Conservation (phyloP, 1,140 invertebrate genomes). For the Hypsibius dujardini region DNA sequence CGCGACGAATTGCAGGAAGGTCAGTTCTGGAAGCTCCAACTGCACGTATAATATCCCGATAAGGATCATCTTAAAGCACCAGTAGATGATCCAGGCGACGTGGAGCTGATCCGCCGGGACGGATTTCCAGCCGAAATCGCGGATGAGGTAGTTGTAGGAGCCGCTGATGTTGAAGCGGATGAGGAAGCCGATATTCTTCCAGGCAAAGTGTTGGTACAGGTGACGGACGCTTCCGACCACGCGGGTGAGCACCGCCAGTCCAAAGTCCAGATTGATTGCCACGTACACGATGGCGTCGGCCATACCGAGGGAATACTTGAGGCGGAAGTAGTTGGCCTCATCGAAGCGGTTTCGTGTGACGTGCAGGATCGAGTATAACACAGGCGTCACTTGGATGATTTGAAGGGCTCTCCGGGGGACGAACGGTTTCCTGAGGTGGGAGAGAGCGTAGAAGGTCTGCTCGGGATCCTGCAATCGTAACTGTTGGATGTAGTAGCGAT, state of each 20-base stretch:
- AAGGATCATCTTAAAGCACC: neutral
- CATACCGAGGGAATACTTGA: constrained; percentile 10
- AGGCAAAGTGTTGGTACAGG: neutral
- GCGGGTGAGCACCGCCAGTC: neutral
- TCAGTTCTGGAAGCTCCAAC: neutral
- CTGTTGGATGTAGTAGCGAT: constrained; percentile 8
- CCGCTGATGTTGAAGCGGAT: constrained; percentile 8
- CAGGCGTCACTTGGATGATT: neutral
- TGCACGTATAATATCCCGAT: neutral
- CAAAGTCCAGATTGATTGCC: constrained; percentile 8
- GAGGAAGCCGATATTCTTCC: constrained; percentile 3
- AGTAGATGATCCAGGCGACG: neutral
- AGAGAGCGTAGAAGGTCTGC: neutral
- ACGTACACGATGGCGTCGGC: constrained; percentile 9
- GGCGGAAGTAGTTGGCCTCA: constrained; percentile 7
- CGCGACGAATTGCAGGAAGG: neutral
- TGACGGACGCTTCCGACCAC: neutral
- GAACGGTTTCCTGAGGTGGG: neutral
- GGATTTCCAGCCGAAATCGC: constrained; percentile 3
- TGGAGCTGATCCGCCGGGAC: neutral
- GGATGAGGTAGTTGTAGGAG: neutral
- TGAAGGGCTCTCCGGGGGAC: constrained; percentile 4
- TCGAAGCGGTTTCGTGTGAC: neutral
- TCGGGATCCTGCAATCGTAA: constrained; percentile 14
- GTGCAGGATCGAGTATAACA: neutral